Base-by-base conservation (phyloP, 2,113 vertebrate genomes). In the Lepidothrix coronata region DNA sequence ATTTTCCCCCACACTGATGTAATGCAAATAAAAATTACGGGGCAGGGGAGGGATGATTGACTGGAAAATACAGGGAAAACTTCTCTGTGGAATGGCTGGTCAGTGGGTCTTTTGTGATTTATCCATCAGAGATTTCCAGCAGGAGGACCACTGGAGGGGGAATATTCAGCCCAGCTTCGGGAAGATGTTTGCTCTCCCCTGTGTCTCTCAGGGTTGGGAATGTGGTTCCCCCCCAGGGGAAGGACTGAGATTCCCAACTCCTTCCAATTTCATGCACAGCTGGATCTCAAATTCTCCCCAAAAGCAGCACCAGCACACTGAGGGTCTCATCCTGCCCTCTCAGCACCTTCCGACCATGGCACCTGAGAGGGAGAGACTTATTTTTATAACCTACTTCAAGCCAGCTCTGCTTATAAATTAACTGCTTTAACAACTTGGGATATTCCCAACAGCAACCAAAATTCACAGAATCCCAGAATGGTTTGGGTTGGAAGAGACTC, bases 21-120 rank as follows among this genome's bases (percentile, higher is more conserved):
- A 84, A 87, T 46, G 59, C 28, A 81, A 81, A 81, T 35, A 81
- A 54, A 92, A 89, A 87, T 78, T 49, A 25, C 23, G 41, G 18
- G n/a, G 68, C n/a, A 2, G 5, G 9, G 41, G 17, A 16, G 35
- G 30, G 46, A 91, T 43, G 68, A 71, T 0, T 84, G 73, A 66
- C n/a, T 77, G 76, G 80, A 84, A 92, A 91, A 92, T 0, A 84
- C 55, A 86, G 28, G 68, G 84, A 31, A 92, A 94, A 78, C 1
- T 0, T 28, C 59, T 16, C 68, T 16, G 12, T 44, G 68, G 52
- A 92, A 43, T 5, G 10, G 59, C 16, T 3, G 3, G 7, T 72
- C 74, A 68, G 12, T 25, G 49, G 70, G 48, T 20, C 88, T 25
- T 91, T 72, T 71, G 77, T 87, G 93, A 49, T 21, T 5, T 0